Conservation (phyloP, 2,797 vertebrate species). For the Danionella dracula region DNA sequence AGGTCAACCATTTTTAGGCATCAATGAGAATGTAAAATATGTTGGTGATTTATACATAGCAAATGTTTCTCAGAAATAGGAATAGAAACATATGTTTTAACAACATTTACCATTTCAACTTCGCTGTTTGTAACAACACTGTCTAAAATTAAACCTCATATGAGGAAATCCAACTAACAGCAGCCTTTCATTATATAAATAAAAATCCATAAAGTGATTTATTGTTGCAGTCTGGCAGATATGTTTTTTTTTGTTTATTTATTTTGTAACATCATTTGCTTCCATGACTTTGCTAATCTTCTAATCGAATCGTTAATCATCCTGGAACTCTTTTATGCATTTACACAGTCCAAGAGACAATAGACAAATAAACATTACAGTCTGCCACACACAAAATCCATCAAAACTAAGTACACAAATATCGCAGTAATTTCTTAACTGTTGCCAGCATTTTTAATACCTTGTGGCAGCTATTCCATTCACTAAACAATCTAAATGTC, state of each 20-base stretch:
- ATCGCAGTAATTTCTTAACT: too few relatives aligned
- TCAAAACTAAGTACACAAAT: too few relatives aligned
- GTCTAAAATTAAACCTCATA: conserved; percentile 10
- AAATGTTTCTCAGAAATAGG: background rate
- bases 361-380: too few relatives aligned
- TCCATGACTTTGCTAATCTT: too few relatives aligned
- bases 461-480: too few relatives aligned
- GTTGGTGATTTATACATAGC: background rate
- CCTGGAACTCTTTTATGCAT: too few relatives aligned
- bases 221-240: background rate
- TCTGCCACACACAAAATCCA: too few relatives aligned
- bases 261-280: background rate
- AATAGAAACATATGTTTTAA: background rate
- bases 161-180: conserved; percentile 9
- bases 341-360: too few relatives aligned
- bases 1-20: background rate
- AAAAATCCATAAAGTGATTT: background rate
- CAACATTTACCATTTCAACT: background rate
- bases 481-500: too few relatives aligned
- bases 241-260: background rate
- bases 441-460: too few relatives aligned
- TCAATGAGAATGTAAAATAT: background rate
- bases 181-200: background rate
- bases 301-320: too few relatives aligned
- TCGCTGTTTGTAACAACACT: background rate